Conservation (phyloP, 2,888 invertebrate genomes). For the Pristionchus japonicus region DNA sequence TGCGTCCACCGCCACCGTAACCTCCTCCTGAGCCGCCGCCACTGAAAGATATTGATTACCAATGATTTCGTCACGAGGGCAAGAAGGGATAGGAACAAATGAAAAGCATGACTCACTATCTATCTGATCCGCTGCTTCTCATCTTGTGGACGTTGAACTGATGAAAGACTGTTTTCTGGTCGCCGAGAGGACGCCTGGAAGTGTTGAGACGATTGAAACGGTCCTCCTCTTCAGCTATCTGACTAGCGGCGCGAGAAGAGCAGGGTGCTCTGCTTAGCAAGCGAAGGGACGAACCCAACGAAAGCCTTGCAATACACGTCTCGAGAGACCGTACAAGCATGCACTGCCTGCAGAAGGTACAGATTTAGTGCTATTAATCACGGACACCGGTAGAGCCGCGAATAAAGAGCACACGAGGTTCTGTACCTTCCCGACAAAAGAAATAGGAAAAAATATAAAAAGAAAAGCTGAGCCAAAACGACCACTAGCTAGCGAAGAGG, state of each 20-base stretch:
- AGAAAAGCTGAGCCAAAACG: background rate
- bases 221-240: slow-evolving; percentile 20
- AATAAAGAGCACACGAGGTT: background rate
- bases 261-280: background rate
- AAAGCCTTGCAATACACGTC: slow-evolving; percentile 31
- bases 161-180: slow-evolving; percentile 58
- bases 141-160: slow-evolving; percentile 53
- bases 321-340: slow-evolving; percentile 29
- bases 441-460: background rate
- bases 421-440: background rate
- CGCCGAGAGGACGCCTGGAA: slow-evolving; percentile 49
- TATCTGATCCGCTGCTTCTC: slow-evolving; percentile 52
- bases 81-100: background rate
- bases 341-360: slow-evolving; percentile 39
- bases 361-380: background rate
- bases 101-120: slow-evolving; percentile 55
- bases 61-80: too few species aligned
- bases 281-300: slow-evolving; percentile 25
- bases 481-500: background rate
- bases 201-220: slow-evolving; percentile 28
- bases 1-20: slow-evolving; percentile 43
- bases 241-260: slow-evolving; percentile 9
- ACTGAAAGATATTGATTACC: too few species aligned
- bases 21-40: slow-evolving; percentile 26
- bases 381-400: slow-evolving; percentile 8